Percentiles rank a stretch among this genome's conserved stretches.
phyloP scores from a whole-genome alignment of 2,888 invertebrate genomes.

The Clepsis dumicolana region DNA sequence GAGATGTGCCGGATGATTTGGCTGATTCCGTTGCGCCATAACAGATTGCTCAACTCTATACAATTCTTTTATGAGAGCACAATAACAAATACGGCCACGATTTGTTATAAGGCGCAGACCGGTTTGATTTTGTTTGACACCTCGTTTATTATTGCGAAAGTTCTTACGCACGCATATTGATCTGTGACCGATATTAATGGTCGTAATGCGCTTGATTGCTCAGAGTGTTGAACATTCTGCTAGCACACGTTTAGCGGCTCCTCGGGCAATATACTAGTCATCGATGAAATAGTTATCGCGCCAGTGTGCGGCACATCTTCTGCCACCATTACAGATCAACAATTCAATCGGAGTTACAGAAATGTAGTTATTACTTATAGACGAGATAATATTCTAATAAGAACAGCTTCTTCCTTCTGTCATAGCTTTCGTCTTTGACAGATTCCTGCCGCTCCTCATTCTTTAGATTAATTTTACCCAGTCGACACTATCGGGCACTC shows the following conservation, averaged over 20 bases:
- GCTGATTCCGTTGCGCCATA: conserved; percentile 57
- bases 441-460: too few species aligned
- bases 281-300: background rate
- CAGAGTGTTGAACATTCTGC: conserved; percentile 5
- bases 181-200: conserved; percentile 24
- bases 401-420: too few species aligned
- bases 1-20: conserved; percentile 34
- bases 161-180: conserved; percentile 25
- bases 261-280: background rate
- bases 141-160: conserved; percentile 63
- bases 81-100: conserved; percentile 67
- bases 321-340: too few species aligned
- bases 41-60: conserved; percentile 44
- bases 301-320: too few species aligned
- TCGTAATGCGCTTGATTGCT: conserved; percentile 12
- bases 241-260: background rate
- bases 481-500: too few species aligned
- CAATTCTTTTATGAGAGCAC: conserved; percentile 50
- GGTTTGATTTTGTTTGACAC: conserved; percentile 63
- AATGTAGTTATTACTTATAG: too few species aligned
- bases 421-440: too few species aligned
- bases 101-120: conserved; percentile 62
- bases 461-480: too few species aligned
- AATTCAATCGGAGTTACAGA: too few species aligned
- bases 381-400: too few species aligned